phyloP scores from a whole-genome alignment of 2,888 invertebrate species.

The Ellobium chinense region DNA sequence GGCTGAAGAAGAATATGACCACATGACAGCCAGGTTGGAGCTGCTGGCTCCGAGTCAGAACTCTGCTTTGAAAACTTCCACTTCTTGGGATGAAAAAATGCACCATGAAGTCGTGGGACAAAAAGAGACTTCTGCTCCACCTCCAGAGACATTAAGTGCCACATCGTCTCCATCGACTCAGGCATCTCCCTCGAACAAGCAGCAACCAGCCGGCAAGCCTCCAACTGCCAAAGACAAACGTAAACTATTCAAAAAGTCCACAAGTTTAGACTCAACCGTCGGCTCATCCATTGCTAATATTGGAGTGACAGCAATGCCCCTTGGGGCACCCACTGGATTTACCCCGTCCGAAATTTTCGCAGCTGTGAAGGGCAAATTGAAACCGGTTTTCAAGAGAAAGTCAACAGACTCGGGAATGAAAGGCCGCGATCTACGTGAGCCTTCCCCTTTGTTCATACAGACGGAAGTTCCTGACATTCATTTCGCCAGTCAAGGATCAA shows the following conservation, averaged over 20 bases:
- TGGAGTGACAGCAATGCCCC: slow-evolving; percentile 55
- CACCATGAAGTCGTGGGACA: slow-evolving; percentile 22
- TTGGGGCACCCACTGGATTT: slow-evolving; percentile 62
- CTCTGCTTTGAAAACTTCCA: slow-evolving; percentile 48
- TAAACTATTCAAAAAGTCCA: slow-evolving; percentile 57
- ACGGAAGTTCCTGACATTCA: slow-evolving; percentile 47
- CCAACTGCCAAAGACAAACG: slow-evolving; percentile 59
- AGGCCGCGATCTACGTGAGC: slow-evolving; percentile 7
- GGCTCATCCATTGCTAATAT: slow-evolving; percentile 57
- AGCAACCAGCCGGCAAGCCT: neutral
- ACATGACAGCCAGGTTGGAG: slow-evolving; percentile 44
- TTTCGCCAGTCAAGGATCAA: slow-evolving; percentile 14
- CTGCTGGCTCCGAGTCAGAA: neutral
- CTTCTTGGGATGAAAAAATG: slow-evolving; percentile 56
- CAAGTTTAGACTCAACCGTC: slow-evolving; percentile 62
- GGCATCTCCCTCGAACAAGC: neutral
- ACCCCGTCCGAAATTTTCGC: slow-evolving; percentile 64
- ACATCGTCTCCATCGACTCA: neutral
- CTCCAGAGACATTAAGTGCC: neutral
- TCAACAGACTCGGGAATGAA: neutral
- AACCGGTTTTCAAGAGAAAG: slow-evolving; percentile 55
- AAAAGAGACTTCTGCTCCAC: neutral
- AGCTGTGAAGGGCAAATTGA: slow-evolving; percentile 66
- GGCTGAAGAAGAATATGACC: slow-evolving; percentile 51
- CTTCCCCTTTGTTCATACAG: slow-evolving; percentile 49